A percentile compares a stretch with the other conserved stretches of the same genome.
Conservation (phyloP, 64 coral and sea anemone genomes). For the Anthopleura sola region DNA sequence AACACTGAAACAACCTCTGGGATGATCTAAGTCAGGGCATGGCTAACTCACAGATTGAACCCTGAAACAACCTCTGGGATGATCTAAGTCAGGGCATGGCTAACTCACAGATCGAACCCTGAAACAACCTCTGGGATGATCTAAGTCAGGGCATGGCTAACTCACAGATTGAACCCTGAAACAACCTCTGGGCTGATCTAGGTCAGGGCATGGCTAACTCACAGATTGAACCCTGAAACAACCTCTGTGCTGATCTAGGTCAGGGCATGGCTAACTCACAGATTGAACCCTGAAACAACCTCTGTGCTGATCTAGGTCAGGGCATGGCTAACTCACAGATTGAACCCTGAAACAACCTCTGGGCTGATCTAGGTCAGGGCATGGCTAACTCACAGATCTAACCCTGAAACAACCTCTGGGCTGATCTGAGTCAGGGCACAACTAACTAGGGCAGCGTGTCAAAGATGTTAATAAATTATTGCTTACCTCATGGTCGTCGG, state of each 20-base stretch:
- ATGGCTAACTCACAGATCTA: background rate
- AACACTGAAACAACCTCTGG: background rate
- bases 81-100: too few species aligned
- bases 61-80: too few species aligned
- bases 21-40: background rate
- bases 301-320: too few species aligned
- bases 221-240: background rate
- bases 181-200: too few species aligned
- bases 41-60: too few species aligned
- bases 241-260: background rate
- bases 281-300: too few species aligned
- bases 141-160: background rate
- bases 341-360: background rate
- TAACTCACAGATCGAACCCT: too few species aligned
- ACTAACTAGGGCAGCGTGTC: background rate
- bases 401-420: too few species aligned
- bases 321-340: too few species aligned
- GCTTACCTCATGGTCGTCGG: constrained; percentile 17
- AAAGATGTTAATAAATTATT: background rate
- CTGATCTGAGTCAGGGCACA: too few species aligned
- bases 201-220: too few species aligned
- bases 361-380: background rate
- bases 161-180: too few species aligned
- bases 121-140: background rate
- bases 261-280: background rate